These are phyloP conservation scores for Amphimedon queenslandica DNA, from an alignment of 37 sponge, comb jelly and placozoan genomes.

Conservation along the genomic window DNA sequence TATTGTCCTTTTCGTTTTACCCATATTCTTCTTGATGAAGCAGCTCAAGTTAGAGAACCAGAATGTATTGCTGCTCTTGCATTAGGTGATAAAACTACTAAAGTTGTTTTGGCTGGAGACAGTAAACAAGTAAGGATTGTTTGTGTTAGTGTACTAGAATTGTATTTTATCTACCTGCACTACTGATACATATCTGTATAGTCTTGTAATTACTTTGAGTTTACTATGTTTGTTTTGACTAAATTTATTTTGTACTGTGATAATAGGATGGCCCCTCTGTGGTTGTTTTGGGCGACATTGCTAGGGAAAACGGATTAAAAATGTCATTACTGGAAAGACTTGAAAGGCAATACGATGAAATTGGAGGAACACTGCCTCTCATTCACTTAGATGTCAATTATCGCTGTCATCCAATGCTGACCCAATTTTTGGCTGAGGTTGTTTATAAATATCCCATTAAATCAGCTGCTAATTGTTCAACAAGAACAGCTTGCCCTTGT, in stretches of 20 bases:
- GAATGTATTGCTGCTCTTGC: neutral
- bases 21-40: neutral
- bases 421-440: neutral
- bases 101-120: neutral
- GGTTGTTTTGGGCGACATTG: conserved; percentile 15
- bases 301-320: conserved; percentile 6
- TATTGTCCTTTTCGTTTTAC: neutral
- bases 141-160: neutral
- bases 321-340: conserved; percentile 12
- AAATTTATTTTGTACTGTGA: neutral
- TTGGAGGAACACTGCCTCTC: neutral
- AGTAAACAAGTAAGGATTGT: neutral
- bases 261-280: conserved; percentile 22
- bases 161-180: neutral
- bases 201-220: neutral
- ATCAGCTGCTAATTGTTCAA: neutral
- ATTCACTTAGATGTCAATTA: conserved; percentile 41
- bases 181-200: neutral
- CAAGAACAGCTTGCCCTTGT: neutral
- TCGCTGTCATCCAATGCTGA: conserved; percentile 54
- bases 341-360: neutral
- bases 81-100: neutral
- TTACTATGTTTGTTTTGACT: neutral
- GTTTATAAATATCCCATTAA: neutral
- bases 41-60: conserved; percentile 1